Percentiles rank a stretch among this genome's conserved stretches.
phyloP scores from a whole-genome alignment of 2,797 vertebrate genomes.

The Hippocampus kuda region DNA sequence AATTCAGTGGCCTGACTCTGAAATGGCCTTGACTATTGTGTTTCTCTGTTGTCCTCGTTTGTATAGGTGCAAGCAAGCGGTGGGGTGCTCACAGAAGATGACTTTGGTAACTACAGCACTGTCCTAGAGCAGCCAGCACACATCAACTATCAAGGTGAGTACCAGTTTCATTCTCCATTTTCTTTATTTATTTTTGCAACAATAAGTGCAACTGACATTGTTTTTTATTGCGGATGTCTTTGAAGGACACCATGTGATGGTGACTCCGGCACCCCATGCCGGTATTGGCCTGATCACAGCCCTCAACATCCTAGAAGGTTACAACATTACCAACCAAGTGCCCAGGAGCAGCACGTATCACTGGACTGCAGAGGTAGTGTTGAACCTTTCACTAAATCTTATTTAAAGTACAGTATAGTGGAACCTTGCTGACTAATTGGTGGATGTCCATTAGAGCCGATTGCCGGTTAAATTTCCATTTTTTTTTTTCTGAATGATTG shows the following conservation, averaged over 20 bases:
- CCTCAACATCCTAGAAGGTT: constrained; percentile 93
- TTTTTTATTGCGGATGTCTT: background rate
- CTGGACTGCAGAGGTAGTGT: constrained; percentile 86
- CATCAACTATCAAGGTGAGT: constrained; percentile 81
- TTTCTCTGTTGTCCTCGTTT: background rate
- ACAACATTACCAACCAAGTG: constrained; percentile 80
- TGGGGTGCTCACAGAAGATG: constrained; percentile 82
- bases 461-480: too few species aligned
- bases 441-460: too few species aligned
- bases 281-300: constrained; percentile 87
- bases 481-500: too few species aligned
- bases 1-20: background rate
- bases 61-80: constrained; percentile 74
- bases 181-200: too few species aligned
- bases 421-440: too few species aligned
- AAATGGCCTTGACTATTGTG: background rate
- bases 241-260: constrained; percentile 84
- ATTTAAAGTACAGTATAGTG: background rate
- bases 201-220: background rate
- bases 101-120: constrained; percentile 87
- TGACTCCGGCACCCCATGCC: constrained; percentile 81
- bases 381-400: background rate
- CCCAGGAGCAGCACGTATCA: constrained; percentile 75
- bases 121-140: constrained; percentile 77
- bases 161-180: background rate